These are phyloP conservation scores for Euthynnus affinis DNA, from an alignment of 2,797 vertebrate species.

Conservation along the genomic window DNA sequence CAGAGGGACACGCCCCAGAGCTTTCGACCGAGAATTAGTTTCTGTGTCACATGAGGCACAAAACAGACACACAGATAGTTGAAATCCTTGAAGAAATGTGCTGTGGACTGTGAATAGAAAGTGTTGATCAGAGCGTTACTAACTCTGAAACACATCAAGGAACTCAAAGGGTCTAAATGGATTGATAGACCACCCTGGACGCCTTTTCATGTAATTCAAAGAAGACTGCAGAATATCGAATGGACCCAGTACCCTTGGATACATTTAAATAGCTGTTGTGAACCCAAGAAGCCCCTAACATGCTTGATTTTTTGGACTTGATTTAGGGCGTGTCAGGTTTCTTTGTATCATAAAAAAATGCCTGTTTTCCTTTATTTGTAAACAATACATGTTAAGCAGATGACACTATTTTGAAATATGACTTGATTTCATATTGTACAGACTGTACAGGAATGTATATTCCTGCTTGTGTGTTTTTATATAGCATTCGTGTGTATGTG, in stretches of 20 bases:
- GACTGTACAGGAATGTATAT: conserved; percentile 81
- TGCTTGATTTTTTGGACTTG: conserved; percentile 82
- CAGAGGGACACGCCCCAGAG: conserved; percentile 75
- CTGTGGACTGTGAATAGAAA: conserved; percentile 69
- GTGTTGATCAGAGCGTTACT: conserved; percentile 68
- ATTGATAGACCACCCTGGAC: conserved; percentile 72
- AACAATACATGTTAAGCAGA: conserved; percentile 85
- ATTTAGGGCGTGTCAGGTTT: conserved; percentile 82
- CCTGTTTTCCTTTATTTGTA: conserved; percentile 86
- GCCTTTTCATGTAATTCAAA: conserved; percentile 76
- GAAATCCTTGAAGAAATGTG: conserved; percentile 67
- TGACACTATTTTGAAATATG: conserved; percentile 88
- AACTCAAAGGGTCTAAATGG: conserved; percentile 75
- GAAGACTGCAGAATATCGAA: conserved; percentile 70
- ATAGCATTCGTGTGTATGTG: conserved; percentile 77
- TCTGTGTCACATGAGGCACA: conserved; percentile 68
- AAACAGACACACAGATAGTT: conserved; percentile 60
- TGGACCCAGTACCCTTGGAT: conserved; percentile 72
- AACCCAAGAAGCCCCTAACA: conserved; percentile 78
- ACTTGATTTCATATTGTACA: conserved; percentile 87
- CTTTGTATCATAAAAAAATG: conserved; percentile 84
- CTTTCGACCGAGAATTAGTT: conserved; percentile 68
- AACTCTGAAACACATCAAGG: conserved; percentile 75
- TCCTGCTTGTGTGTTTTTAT: conserved; percentile 85
- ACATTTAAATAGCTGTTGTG: conserved; percentile 79